Evolutionary conservation across 2,113 vertebrate genomes (phyloP).

Genomic region (Parotia lawesii): DNA sequence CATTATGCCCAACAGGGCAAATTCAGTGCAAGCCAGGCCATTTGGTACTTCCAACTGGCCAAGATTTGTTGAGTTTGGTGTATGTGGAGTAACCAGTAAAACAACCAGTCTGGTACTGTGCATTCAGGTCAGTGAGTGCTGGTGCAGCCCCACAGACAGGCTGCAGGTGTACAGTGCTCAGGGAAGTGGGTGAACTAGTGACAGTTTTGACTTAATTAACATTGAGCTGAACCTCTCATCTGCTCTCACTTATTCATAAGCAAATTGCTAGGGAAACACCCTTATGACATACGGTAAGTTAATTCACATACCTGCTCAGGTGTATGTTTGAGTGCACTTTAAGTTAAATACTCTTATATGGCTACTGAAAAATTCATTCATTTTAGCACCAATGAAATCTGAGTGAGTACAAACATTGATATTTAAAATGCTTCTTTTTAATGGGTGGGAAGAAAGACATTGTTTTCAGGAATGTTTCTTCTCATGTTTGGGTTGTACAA

Average conservation of each 20-base stretch:
- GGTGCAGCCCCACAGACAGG: background rate
- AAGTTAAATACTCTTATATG: background rate
- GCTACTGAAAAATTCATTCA: background rate
- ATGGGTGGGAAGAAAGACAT: background rate
- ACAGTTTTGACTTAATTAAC: background rate
- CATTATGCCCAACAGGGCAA: background rate
- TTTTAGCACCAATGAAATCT: background rate
- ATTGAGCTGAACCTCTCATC: background rate
- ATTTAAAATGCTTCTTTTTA: background rate
- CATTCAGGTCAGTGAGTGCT: fast-evolving
- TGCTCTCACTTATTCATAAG: background rate
- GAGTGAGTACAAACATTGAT: background rate
- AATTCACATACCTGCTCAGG: background rate
- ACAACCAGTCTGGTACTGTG: background rate
- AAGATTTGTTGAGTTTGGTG: background rate
- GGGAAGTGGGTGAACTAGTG: background rate
- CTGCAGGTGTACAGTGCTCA: background rate
- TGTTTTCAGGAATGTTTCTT: background rate
- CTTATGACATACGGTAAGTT: background rate
- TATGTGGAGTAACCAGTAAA: background rate
- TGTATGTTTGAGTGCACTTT: background rate
- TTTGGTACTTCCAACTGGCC: background rate
- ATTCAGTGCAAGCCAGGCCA: background rate
- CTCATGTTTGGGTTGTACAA: background rate
- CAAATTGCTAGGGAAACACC: background rate